Percentiles rank a stretch among this genome's conserved stretches.
phyloP scores from a whole-genome alignment of 1,140 invertebrate genomes.

The Chymomyza costata region DNA sequence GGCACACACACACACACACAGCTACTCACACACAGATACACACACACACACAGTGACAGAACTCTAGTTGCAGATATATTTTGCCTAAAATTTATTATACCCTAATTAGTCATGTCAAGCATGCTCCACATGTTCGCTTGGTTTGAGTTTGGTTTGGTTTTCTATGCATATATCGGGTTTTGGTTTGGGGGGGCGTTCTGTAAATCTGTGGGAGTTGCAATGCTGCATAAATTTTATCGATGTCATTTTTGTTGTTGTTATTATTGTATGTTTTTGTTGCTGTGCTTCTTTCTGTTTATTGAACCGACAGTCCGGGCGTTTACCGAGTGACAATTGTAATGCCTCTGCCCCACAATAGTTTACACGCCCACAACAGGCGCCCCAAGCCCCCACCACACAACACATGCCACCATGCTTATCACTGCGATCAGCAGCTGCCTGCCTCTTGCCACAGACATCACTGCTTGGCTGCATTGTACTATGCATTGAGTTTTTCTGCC shows the following conservation, averaged over 20 bases:
- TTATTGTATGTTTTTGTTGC: too few relatives aligned
- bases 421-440: conserved; percentile 9
- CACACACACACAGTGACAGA: conserved; percentile 20
- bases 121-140: conserved; percentile 11
- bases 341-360: neutral
- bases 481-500: conserved; percentile 20
- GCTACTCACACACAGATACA: conserved; percentile 13
- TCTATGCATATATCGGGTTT: too few relatives aligned
- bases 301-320: conserved; percentile 10
- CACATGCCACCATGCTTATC: conserved; percentile 28
- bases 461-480: too few relatives aligned
- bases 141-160: too few relatives aligned
- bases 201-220: conserved; percentile 12
- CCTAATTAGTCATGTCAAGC: conserved; percentile 50
- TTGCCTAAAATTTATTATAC: conserved; percentile 36
- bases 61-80: conserved; percentile 1
- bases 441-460: conserved; percentile 11
- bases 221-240: too few relatives aligned
- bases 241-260: too few relatives aligned
- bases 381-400: too few relatives aligned
- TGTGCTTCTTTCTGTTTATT: conserved; percentile 2
- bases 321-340: conserved; percentile 16
- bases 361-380: conserved; percentile 14
- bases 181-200: conserved; percentile 28
- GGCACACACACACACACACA: neutral